A percentile compares a stretch with the other conserved stretches of the same genome.
Conservation (phyloP, 2,797 vertebrate genomes). For the Botia almorhae region DNA sequence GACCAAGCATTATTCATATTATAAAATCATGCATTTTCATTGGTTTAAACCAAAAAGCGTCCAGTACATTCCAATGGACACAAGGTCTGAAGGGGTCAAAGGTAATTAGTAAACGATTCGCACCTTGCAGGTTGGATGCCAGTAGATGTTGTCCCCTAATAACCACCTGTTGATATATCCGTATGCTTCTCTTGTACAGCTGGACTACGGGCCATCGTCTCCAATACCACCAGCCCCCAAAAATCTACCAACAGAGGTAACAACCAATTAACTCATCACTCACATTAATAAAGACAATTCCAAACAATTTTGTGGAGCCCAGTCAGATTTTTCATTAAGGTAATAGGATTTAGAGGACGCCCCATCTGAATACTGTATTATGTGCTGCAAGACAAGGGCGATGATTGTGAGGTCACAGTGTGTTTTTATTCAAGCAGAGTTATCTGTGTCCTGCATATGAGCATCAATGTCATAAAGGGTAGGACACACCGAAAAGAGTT, state of each 20-base stretch:
- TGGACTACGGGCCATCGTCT: conserved; percentile 73
- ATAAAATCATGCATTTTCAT: no score
- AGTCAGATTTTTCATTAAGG: background rate
- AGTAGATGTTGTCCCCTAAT: conserved; percentile 74
- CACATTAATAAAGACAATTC: background rate
- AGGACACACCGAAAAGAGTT: conserved; percentile 49
- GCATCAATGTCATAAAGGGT: conserved; percentile 51
- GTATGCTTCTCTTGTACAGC: conserved; percentile 74
- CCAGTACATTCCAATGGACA: no score
- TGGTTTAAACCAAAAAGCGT: no score
- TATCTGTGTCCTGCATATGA: conserved; percentile 39
- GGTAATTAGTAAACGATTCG: conserved; percentile 34
- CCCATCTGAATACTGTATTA: background rate
- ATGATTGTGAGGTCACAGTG: conserved; percentile 9
- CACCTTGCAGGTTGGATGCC: conserved; percentile 73
- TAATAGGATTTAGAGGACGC: background rate
- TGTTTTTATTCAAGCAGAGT: conserved; percentile 29
- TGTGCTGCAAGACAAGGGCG: conserved; percentile 33
- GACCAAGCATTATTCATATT: no score
- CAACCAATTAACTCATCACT: background rate
- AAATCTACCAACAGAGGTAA: conserved; percentile 71
- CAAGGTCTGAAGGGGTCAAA: background rate
- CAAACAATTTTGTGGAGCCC: background rate
- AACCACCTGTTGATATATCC: conserved; percentile 76
- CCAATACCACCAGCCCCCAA: conserved; percentile 76